A percentile compares a stretch with the other conserved stretches of the same genome.
Conservation (phyloP, 2,113 vertebrate species). For the Cavia aperea region DNA sequence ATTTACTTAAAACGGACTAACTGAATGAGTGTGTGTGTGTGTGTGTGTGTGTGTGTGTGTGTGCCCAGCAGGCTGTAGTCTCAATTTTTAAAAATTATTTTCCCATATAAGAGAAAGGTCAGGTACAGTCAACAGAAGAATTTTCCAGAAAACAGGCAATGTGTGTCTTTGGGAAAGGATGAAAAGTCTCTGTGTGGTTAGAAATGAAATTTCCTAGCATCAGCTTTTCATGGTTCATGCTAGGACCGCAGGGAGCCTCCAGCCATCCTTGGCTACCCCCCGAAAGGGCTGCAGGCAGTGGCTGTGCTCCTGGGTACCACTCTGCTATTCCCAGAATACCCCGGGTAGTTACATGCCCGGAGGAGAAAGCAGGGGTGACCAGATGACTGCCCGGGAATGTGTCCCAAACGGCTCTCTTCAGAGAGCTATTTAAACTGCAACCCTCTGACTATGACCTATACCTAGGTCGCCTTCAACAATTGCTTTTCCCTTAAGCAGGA, state of each 20-base stretch:
- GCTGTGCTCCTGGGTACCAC: background rate
- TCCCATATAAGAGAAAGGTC: background rate
- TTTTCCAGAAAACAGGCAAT: background rate
- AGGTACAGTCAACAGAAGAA: background rate
- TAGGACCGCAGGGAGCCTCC: background rate
- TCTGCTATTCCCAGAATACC: background rate
- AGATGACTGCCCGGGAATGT: conserved; percentile 50
- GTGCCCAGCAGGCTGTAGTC: background rate
- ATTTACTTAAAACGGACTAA: background rate
- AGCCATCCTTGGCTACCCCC: background rate
- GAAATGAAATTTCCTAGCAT: background rate
- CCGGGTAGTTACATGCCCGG: background rate
- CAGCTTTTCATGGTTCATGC: background rate
- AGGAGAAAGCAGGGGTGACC: background rate
- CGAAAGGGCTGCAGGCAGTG: background rate
- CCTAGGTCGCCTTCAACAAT: conserved; percentile 26
- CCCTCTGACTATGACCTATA: background rate
- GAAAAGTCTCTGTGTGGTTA: background rate
- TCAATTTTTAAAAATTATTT: background rate
- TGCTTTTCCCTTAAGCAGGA: conserved; percentile 2
- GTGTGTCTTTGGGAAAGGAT: background rate
- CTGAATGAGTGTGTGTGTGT: too few relatives aligned
- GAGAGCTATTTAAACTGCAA: background rate
- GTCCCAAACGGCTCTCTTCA: background rate
- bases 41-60: background rate